Percentiles rank a stretch among this genome's conserved stretches.
phyloP scores from a whole-genome alignment of 2,797 vertebrate species.

The Paramormyrops hopkinsi region DNA sequence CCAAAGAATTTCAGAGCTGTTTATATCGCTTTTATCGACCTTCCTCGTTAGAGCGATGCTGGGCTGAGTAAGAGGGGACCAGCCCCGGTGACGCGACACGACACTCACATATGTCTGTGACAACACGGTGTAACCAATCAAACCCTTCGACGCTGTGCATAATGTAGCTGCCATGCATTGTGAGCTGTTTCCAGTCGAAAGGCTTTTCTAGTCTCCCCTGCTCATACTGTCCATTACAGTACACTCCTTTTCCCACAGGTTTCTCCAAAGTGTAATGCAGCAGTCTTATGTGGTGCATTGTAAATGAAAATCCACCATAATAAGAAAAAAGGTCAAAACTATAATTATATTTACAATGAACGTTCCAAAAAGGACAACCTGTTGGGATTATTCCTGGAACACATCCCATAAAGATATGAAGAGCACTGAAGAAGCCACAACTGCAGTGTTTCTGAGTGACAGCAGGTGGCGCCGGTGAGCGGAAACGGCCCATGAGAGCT shows the following conservation, averaged over 20 bases:
- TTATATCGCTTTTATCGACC: neutral
- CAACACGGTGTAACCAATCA: neutral
- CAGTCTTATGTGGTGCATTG: neutral
- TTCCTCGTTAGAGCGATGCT: neutral
- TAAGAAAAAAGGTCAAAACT: slow-evolving; percentile 1
- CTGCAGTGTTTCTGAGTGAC: neutral
- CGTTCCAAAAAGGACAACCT: neutral
- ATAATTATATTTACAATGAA: slow-evolving; percentile 1
- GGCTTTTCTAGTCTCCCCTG: neutral
- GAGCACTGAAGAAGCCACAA: neutral
- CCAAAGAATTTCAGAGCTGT: slow-evolving; percentile 5
- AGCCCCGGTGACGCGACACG: neutral
- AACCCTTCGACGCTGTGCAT: neutral
- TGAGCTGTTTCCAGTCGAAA: neutral
- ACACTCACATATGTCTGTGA: neutral
- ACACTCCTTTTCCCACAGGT: neutral
- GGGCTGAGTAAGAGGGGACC: neutral
- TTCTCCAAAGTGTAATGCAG: neutral
- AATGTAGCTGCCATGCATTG: neutral
- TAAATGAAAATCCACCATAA: neutral
- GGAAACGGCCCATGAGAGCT: slow-evolving; percentile 1
- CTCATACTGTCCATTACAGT: neutral
- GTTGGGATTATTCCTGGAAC: neutral
- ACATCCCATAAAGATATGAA: neutral
- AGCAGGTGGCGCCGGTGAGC: neutral